Conservation (phyloP, 2,113 vertebrate genomes). For the Corythornis madagascariensis region DNA sequence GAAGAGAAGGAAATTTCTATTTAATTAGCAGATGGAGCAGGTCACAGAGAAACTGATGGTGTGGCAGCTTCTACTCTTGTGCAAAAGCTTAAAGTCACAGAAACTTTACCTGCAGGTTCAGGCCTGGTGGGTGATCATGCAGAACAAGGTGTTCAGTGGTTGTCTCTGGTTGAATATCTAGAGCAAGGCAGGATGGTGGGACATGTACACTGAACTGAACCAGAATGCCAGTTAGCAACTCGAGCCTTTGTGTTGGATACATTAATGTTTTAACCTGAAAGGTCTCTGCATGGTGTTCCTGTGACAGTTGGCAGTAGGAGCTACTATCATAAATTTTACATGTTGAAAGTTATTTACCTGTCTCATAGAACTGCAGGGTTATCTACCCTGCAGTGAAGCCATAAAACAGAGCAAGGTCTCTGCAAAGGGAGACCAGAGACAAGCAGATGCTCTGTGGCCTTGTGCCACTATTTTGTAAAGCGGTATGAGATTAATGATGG, state of each 20-base stretch:
- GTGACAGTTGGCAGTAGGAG: background rate
- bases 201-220: background rate
- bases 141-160: accelerated
- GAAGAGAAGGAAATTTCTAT: background rate
- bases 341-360: background rate
- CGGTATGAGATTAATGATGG: background rate
- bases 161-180: background rate
- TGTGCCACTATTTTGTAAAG: background rate
- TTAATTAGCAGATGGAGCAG: background rate
- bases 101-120: background rate
- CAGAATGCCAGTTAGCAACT: background rate
- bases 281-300: background rate
- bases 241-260: background rate
- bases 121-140: accelerated
- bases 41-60: background rate
- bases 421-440: background rate
- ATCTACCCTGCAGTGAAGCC: background rate
- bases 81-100: background rate
- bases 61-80: background rate
- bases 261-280: conserved; percentile 38
- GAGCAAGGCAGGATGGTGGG: background rate
- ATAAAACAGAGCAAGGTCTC: background rate
- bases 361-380: background rate
- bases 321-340: background rate
- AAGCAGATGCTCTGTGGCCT: background rate